Evolutionary conservation across 1,140 invertebrate species (phyloP).

Genomic region (Holotrichia oblita): DNA sequence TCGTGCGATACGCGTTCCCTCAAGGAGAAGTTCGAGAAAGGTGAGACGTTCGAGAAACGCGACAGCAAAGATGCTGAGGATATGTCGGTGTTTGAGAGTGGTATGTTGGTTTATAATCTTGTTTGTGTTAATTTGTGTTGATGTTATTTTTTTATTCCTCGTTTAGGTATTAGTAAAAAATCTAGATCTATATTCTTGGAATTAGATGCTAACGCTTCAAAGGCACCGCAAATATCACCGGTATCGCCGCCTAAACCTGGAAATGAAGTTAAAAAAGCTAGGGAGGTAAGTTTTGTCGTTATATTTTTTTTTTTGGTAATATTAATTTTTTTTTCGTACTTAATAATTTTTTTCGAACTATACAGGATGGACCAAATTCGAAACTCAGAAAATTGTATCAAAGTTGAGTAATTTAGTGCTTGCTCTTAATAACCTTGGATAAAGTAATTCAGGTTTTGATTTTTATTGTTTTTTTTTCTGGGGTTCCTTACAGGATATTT

Average conservation of each 20-base stretch:
- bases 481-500: no score
- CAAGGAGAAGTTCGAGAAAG: conserved; percentile 86
- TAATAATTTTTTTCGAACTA: no score
- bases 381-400: no score
- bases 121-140: neutral
- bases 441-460: no score
- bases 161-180: conserved; percentile 83
- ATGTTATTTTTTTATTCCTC: conserved; percentile 41
- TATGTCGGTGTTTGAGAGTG: conserved; percentile 82
- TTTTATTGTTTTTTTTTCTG: neutral
- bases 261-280: conserved; percentile 55
- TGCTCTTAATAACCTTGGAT: no score
- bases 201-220: conserved; percentile 75
- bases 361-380: no score
- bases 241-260: conserved; percentile 60
- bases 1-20: conserved; percentile 73
- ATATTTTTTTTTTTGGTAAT: neutral
- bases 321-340: neutral
- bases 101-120: conserved; percentile 62
- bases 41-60: conserved; percentile 71
- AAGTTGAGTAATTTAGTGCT: no score
- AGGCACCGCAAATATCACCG: conserved; percentile 61
- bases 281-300: conserved; percentile 49
- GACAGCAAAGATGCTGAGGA: conserved; percentile 73
- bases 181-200: conserved; percentile 87